These are phyloP conservation scores for Pelodytes ibericus DNA, from an alignment of 2,797 vertebrate genomes.

Conservation along the genomic window DNA sequence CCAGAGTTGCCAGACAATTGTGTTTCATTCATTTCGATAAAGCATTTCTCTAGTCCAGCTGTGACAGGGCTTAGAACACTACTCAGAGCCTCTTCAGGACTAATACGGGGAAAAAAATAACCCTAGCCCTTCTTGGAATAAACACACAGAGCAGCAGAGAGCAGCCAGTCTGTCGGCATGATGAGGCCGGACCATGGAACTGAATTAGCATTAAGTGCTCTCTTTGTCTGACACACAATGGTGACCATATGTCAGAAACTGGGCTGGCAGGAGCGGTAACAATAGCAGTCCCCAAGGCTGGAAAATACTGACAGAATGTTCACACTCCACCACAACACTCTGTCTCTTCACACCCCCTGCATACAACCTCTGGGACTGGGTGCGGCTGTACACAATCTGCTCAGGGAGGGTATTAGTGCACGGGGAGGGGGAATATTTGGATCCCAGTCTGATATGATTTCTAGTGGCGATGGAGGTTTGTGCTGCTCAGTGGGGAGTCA, in stretches of 20 bases:
- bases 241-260: conserved; percentile 62
- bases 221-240: conserved; percentile 60
- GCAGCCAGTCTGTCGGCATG: conserved; percentile 54
- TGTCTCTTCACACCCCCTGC: conserved; percentile 18
- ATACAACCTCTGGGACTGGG: conserved; percentile 40
- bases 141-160: conserved; percentile 38
- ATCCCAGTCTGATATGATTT: conserved; percentile 7
- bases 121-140: conserved; percentile 6
- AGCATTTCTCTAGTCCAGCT: conserved; percentile 45
- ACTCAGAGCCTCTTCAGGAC: conserved; percentile 45
- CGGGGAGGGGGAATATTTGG: neutral
- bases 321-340: neutral
- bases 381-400: neutral
- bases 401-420: neutral
- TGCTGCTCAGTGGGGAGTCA: too few relatives aligned
- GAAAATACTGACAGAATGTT: conserved; percentile 32
- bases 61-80: conserved; percentile 33
- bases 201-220: conserved; percentile 55
- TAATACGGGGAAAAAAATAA: neutral
- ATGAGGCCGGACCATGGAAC: conserved; percentile 42
- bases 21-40: conserved; percentile 37
- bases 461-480: neutral
- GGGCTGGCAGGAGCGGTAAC: conserved; percentile 40
- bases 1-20: conserved; percentile 30
- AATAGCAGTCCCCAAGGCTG: conserved; percentile 31